Evolutionary conservation across 64 coral and sea anemone genomes (phyloP).

Genomic region (Pachyseris speciosa): DNA sequence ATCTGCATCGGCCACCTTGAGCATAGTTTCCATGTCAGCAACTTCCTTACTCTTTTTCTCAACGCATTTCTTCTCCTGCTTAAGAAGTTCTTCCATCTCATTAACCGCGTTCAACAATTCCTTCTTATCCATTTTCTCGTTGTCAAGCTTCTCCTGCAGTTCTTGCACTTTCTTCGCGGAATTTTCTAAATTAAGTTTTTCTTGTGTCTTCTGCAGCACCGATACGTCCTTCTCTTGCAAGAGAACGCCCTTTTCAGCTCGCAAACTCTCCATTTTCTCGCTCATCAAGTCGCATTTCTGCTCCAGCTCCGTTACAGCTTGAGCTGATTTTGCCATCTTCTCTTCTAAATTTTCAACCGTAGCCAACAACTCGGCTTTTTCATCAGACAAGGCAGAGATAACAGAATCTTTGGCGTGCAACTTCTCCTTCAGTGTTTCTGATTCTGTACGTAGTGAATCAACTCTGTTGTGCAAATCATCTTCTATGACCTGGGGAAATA

Average conservation of each 20-base stretch:
- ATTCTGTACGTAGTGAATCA: background rate
- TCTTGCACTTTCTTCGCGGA: constrained; percentile 5
- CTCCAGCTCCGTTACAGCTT: constrained; percentile 24
- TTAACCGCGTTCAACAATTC: background rate
- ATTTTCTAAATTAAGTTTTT: constrained; percentile 28
- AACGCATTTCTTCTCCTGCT: background rate
- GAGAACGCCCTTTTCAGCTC: constrained; percentile 2
- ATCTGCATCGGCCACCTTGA: background rate
- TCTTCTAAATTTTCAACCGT: background rate
- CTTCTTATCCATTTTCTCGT: background rate
- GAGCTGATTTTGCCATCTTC: background rate
- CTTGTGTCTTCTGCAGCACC: constrained; percentile 2
- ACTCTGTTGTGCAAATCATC: constrained; percentile 10
- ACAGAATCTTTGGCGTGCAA: background rate
- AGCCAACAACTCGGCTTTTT: background rate
- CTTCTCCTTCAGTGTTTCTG: background rate
- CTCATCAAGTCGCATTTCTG: constrained; percentile 52
- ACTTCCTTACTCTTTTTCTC: constrained; percentile 13
- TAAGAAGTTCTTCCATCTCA: background rate
- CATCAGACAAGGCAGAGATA: background rate
- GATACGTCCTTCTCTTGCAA: constrained; percentile 44
- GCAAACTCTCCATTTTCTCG: constrained; percentile 41
- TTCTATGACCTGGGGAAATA: background rate
- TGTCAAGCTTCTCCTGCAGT: background rate
- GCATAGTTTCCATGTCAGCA: constrained; percentile 12